A percentile compares a stretch with the other conserved stretches of the same genome.
phyloP scores from a whole-genome alignment of 2,797 vertebrate genomes.

The Alcedo atthis region DNA sequence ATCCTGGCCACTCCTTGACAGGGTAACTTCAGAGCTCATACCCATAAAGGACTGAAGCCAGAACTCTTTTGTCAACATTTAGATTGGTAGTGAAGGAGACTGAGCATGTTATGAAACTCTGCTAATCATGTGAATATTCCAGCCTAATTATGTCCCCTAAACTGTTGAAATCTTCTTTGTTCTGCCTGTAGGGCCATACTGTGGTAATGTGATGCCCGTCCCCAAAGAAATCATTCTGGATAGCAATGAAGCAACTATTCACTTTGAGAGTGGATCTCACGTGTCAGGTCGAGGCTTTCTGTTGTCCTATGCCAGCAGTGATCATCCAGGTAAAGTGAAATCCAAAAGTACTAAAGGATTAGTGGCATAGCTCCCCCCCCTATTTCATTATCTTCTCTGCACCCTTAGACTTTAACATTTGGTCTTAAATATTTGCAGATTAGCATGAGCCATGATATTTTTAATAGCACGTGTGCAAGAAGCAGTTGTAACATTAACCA shows the following conservation, averaged over 20 bases:
- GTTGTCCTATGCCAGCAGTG: conserved; percentile 83
- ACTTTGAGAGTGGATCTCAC: conserved; percentile 82
- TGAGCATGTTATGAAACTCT: not conserved
- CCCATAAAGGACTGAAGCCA: not conserved
- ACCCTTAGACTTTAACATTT: not conserved
- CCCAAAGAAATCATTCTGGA: conserved; percentile 79
- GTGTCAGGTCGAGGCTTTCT: conserved; percentile 87
- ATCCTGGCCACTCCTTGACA: conserved; percentile 28
- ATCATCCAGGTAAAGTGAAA: conserved; percentile 82
- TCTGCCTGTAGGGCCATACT: conserved; percentile 78
- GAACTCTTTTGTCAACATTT: conserved; percentile 46
- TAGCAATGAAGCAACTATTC: conserved; percentile 81
- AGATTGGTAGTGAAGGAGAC: conserved; percentile 17
- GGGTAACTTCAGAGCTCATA: not conserved
- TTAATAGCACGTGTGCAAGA: not conserved
- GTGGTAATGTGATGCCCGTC: conserved; percentile 72
- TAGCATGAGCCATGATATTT: not conserved
- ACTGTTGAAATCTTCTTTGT: conserved; percentile 38
- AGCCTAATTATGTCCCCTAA: not conserved
- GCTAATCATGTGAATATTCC: not conserved
- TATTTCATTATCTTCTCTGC: not conserved
- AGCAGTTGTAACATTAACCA: not conserved
- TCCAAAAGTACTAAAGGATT: not conserved
- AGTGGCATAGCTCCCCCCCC: not conserved
- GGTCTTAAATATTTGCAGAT: not conserved